Base-by-base conservation (phyloP, 2,113 vertebrate genomes). In the Periophthalmus modestus region DNA sequence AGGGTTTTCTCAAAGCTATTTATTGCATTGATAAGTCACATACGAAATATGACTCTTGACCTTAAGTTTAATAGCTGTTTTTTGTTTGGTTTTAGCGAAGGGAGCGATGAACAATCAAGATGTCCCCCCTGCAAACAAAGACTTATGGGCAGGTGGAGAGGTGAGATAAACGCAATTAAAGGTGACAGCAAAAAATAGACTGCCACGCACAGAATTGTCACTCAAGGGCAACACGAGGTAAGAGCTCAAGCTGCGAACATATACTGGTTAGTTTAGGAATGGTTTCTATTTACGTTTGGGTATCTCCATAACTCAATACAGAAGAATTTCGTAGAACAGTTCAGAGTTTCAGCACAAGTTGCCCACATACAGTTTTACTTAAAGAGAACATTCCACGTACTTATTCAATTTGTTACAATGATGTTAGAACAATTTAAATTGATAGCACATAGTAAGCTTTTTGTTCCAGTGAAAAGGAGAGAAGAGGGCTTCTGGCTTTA, bases 161-260 rank as follows among this genome's bases (percentile, higher is more conserved):
- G 83, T 12, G 67, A 88, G 89, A 92, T 90, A 89, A 90, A 87
- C 83, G 75, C 75, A 81, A 80, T 89, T 88, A 91, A 86, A 90
- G 72, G 71, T 72, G 76, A 82, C 81, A 84, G 71, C 7, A 19
- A 47, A 67, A 77, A 83, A 82, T 73, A 76, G 69, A 80, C 61
- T 69, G 52, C 66, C 67, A 34, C 75, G 39, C 50, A 52, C 80
- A 55, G 59, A 66, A 61, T 71, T 68, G 77, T 82, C 66, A 73
- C 47, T 86, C 66, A 79, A 46, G 23, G 57, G 46, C 54, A 72
- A 47, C 21, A 13, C 16, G 65, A 9, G 58, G 15, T n/a, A 69
- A 70, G 47, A 67, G 39, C 39, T 46, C 34, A 66, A 43, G 52
- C 1, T 57, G 55, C 21, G 50, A 52, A 5, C 1, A 1, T 66